phyloP scores from a whole-genome alignment of 2,888 invertebrate genomes.

The Sphinx pinastri region DNA sequence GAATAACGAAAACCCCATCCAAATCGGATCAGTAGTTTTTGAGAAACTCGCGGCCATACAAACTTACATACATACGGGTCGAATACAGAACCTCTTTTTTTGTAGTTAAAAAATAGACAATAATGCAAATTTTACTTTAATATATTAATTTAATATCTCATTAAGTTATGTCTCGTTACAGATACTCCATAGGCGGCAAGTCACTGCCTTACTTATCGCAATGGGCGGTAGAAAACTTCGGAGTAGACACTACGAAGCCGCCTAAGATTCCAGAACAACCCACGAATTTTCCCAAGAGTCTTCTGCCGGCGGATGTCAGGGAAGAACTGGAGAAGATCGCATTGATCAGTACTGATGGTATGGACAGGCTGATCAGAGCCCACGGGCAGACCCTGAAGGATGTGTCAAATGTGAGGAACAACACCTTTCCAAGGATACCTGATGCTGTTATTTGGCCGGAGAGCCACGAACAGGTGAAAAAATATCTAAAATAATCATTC shows the following conservation, averaged over 20 bases:
- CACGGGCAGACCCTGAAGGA: conserved; percentile 98
- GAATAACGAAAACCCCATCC: too few relatives aligned
- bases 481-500: background rate
- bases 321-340: conserved; percentile 80
- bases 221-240: conserved; percentile 91
- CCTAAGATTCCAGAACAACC: conserved; percentile 82
- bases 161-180: conserved; percentile 56
- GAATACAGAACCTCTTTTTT: too few relatives aligned
- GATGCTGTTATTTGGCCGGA: conserved; percentile 97
- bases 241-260: conserved; percentile 82
- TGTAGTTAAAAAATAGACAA: too few relatives aligned
- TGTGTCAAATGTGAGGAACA: conserved; percentile 90
- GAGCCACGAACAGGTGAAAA: conserved; percentile 88
- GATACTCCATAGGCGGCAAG: conserved; percentile 90
- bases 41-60: too few relatives aligned
- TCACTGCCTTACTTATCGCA: conserved; percentile 90
- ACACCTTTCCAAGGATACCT: conserved; percentile 92
- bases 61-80: too few relatives aligned
- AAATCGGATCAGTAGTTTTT: too few relatives aligned
- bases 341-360: conserved; percentile 84
- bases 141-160: background rate
- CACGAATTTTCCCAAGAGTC: conserved; percentile 86
- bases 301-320: conserved; percentile 84
- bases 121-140: too few relatives aligned
- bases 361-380: conserved; percentile 93